Base-by-base conservation (phyloP, 2,888 invertebrate genomes). In the Amblyteles armatorius region DNA sequence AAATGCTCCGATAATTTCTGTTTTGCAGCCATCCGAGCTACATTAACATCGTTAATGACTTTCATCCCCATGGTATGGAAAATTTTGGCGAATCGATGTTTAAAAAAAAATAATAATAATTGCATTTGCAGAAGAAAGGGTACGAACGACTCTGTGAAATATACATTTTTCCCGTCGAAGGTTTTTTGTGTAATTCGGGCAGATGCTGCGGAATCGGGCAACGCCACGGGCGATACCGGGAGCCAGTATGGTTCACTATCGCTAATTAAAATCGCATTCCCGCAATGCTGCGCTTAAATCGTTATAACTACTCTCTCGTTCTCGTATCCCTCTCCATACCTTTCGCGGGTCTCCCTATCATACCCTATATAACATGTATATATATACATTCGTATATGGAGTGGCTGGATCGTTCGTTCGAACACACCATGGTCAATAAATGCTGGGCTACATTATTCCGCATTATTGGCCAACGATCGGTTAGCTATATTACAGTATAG, bases 261-360 rank as follows among this genome's bases (percentile, higher is more conserved):
- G 80, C 87, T 91, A 89, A 91, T 90, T 90, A 89, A 90, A 89
- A 88, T 89, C 88, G 79, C 87, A 89, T 89, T 88, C 50, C 71
- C 82, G 65, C 82, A 86, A 88, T 88, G 86, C 88, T 87, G 88
- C 86, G 88, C 55, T 90, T 87, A 88, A 90, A 89, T 82, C 88
- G 87, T 88, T 83, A 88, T 86, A 85, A 85, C 72, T 78, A 55
- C 79, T 69, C 86, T 86, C 84, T 33, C 77, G 68, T 55, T 50
- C 77, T 50, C 48, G 48, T 84, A 26, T 52, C 63, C 50, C 40
- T 60, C 7, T 60, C 68, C 68, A 40, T 55, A 57, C 48, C 29
- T n/a, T 48, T 52, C 69, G 7, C 65, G 48, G 67, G 52, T 67
- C 67, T 67, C 16, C 67, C 40, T 33, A 50, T 67, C 50, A 67